phyloP scores from a whole-genome alignment of 2,797 vertebrate genomes.

The Babyrousa celebensis region DNA sequence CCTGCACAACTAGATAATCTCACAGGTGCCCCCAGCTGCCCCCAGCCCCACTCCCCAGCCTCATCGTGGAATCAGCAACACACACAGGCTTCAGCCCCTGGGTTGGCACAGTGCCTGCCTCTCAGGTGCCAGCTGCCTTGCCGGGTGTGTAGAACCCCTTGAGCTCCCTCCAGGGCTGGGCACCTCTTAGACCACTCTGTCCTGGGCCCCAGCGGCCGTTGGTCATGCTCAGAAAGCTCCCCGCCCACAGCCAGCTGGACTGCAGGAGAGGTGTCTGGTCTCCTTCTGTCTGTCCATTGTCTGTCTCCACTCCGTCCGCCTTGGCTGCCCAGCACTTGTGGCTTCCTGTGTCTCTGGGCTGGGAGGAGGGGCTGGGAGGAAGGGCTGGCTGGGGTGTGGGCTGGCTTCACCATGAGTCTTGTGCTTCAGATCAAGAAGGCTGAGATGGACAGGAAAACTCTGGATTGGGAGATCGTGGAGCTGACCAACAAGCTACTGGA shows the following conservation, averaged over 20 bases:
- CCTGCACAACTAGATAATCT: slow-evolving; percentile 13
- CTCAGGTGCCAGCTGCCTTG: slow-evolving; percentile 32
- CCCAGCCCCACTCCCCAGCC: background rate
- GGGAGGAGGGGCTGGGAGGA: slow-evolving; percentile 14
- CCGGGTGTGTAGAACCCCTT: background rate
- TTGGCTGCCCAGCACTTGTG: slow-evolving; percentile 81
- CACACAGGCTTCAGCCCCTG: background rate
- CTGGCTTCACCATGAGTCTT: slow-evolving; percentile 67
- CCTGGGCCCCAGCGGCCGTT: too few relatives aligned
- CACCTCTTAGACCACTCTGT: background rate
- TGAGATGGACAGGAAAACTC: slow-evolving; percentile 97
- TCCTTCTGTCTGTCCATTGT: slow-evolving; percentile 74
- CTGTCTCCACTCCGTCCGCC: slow-evolving; percentile 74
- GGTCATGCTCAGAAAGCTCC: background rate
- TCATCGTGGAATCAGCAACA: background rate
- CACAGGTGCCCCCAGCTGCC: background rate
- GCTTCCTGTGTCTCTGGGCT: slow-evolving; percentile 76
- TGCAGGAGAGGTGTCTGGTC: slow-evolving; percentile 67
- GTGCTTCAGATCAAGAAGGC: slow-evolving; percentile 96
- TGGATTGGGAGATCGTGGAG: slow-evolving; percentile 99
- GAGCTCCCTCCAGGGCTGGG: background rate
- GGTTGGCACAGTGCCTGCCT: slow-evolving; percentile 64
- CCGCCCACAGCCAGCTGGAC: background rate
- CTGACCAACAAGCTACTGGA: slow-evolving; percentile 98
- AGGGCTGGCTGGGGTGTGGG: background rate